Evolutionary conservation across 2,888 invertebrate species (phyloP).

Genomic region (Latheticus oryzae): DNA sequence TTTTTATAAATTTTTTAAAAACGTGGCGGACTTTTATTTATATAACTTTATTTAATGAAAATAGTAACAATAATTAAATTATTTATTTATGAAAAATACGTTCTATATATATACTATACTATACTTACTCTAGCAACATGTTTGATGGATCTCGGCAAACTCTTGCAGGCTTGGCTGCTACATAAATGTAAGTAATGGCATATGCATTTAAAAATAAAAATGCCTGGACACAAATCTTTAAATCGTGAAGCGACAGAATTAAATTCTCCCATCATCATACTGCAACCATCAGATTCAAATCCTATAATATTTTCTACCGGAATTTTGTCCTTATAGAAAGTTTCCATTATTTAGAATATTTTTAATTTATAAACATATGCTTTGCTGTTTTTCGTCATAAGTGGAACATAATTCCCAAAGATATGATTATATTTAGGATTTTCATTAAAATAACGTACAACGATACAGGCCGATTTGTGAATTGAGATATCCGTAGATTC

Average conservation of each 20-base stretch:
- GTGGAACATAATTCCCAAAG: not conserved
- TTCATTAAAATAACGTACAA: slow-evolving; percentile 46
- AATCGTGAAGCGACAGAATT: slow-evolving; percentile 54
- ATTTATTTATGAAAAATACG: too few relatives aligned
- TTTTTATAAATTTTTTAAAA: too few relatives aligned
- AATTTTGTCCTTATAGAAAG: slow-evolving; percentile 47
- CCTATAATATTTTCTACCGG: slow-evolving; percentile 55
- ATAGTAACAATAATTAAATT: too few relatives aligned
- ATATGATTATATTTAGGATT: slow-evolving; percentile 45
- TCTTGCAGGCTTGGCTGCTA: slow-evolving; percentile 17
- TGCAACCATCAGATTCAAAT: slow-evolving; percentile 57
- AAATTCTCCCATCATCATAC: slow-evolving; percentile 54
- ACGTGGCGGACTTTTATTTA: too few relatives aligned
- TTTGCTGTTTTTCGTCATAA: too few relatives aligned
- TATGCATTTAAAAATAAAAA: slow-evolving; percentile 53
- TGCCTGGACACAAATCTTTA: slow-evolving; percentile 50
- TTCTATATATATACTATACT: too few relatives aligned
- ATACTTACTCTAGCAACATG: not conserved
- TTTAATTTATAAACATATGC: not conserved
- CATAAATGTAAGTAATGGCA: slow-evolving; percentile 55
- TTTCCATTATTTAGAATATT: slow-evolving; percentile 35
- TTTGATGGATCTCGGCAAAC: slow-evolving; percentile 3
- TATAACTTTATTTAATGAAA: too few relatives aligned
- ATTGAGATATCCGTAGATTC: slow-evolving; percentile 19
- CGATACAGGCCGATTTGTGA: slow-evolving; percentile 8